phyloP scores from a whole-genome alignment of 2,113 vertebrate species.

The Atractosteus spatula region DNA sequence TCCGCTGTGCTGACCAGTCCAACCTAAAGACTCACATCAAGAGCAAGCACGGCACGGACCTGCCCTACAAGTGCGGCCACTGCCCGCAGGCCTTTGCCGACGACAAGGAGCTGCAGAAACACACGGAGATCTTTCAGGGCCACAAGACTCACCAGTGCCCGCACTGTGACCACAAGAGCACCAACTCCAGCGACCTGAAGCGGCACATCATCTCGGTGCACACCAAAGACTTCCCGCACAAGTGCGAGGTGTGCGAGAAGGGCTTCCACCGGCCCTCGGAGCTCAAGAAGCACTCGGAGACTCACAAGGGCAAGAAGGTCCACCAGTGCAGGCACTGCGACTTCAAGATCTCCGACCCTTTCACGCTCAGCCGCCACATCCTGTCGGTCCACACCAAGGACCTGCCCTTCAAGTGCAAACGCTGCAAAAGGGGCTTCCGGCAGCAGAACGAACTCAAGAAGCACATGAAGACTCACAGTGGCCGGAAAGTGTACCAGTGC shows the following conservation, averaged over 20 bases:
- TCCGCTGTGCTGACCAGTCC: conserved; percentile 95
- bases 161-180: conserved; percentile 98
- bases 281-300: conserved; percentile 95
- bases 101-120: conserved; percentile 87
- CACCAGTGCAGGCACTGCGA: conserved; percentile 98
- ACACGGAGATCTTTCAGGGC: conserved; percentile 91
- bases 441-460: conserved; percentile 95
- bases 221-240: conserved; percentile 98
- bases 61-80: conserved; percentile 94
- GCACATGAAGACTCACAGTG: conserved; percentile 98
- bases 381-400: conserved; percentile 98
- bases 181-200: conserved; percentile 97
- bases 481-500: conserved; percentile 97
- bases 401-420: conserved; percentile 96
- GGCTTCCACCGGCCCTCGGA: conserved; percentile 96
- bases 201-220: conserved; percentile 96
- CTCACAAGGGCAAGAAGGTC: conserved; percentile 93
- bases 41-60: conserved; percentile 88
- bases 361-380: conserved; percentile 95
- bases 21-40: conserved; percentile 99
- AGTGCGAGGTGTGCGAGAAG: conserved; percentile 97
- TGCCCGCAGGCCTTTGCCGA: conserved; percentile 93
- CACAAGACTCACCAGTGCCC: conserved; percentile 97
- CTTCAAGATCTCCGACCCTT: conserved; percentile 95
- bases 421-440: conserved; percentile 91